These are phyloP conservation scores for Ploceus nigricollis DNA, from an alignment of 2,113 vertebrate genomes.

Conservation along the genomic window DNA sequence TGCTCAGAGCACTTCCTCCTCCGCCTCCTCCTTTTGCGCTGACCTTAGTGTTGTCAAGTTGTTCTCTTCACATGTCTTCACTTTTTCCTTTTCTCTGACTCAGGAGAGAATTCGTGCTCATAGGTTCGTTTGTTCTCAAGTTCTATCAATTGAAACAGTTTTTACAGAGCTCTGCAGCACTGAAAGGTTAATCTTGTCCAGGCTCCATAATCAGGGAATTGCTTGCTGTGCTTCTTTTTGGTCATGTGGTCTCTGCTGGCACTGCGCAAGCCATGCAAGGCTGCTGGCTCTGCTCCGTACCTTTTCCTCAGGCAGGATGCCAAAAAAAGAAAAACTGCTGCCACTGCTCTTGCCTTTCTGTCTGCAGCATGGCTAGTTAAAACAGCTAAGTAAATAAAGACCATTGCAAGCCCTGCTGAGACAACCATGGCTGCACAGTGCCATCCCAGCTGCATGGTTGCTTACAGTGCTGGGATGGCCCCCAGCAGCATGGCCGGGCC, in stretches of 20 bases:
- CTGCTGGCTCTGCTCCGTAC: rapidly evolving
- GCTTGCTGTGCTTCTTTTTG: not conserved
- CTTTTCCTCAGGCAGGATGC: not conserved
- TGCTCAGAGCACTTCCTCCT: not conserved
- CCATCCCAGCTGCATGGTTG: rapidly evolving
- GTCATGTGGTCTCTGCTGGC: not conserved
- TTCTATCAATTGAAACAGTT: not conserved
- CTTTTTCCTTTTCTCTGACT: not conserved
- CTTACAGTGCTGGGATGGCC: rapidly evolving
- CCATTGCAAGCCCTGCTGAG: not conserved
- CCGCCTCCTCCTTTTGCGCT: not conserved
- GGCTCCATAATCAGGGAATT: not conserved
- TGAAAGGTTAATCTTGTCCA: not conserved
- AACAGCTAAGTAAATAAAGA: not conserved
- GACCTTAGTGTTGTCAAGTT: not conserved
- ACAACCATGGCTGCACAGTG: rapidly evolving
- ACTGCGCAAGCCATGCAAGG: rapidly evolving
- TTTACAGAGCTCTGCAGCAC: not conserved
- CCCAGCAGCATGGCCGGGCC: rapidly evolving
- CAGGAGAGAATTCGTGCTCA: rapidly evolving
- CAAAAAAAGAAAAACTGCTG: not conserved
- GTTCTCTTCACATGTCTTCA: not conserved
- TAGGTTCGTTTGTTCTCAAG: not conserved
- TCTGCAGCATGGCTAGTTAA: not conserved
- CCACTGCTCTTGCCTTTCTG: not conserved